Evolutionary conservation across 2,888 invertebrate genomes (phyloP).

Genomic region (Andrena camellia): DNA sequence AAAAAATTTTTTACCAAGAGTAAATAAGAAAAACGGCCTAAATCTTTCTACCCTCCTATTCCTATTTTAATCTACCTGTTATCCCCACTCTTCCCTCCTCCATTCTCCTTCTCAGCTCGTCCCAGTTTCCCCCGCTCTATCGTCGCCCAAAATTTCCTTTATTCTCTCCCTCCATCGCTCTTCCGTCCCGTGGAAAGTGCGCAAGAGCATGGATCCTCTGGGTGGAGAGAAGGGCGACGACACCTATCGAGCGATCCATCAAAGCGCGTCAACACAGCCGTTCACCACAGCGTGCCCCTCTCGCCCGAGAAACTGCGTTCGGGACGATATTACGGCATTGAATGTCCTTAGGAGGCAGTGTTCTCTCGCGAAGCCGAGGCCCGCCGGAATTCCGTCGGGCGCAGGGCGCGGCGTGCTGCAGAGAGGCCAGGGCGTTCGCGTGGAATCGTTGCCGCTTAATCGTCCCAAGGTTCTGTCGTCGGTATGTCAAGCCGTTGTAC

Average conservation of each 20-base stretch:
- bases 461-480: conserved; percentile 47
- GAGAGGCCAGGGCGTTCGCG: conserved; percentile 27
- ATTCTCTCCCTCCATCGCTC: too few relatives aligned
- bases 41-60: too few relatives aligned
- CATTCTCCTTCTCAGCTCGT: too few relatives aligned
- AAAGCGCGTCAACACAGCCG: conserved; percentile 19
- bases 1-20: too few relatives aligned
- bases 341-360: neutral
- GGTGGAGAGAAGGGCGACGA: neutral
- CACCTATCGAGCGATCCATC: conserved; percentile 23
- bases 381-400: conserved; percentile 9
- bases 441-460: conserved; percentile 65
- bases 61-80: too few relatives aligned
- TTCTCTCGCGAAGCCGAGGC: conserved; percentile 20
- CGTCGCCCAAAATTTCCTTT: too few relatives aligned
- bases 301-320: neutral
- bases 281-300: neutral
- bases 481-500: conserved; percentile 47
- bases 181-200: too few relatives aligned
- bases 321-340: conserved; percentile 20
- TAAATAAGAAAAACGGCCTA: too few relatives aligned
- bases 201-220: too few relatives aligned
- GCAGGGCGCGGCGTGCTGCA: too few relatives aligned
- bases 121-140: too few relatives aligned
- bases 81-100: too few relatives aligned